These are phyloP conservation scores for Galago senegalensis DNA, from an alignment of 2,797 vertebrate genomes.

Conservation along the genomic window DNA sequence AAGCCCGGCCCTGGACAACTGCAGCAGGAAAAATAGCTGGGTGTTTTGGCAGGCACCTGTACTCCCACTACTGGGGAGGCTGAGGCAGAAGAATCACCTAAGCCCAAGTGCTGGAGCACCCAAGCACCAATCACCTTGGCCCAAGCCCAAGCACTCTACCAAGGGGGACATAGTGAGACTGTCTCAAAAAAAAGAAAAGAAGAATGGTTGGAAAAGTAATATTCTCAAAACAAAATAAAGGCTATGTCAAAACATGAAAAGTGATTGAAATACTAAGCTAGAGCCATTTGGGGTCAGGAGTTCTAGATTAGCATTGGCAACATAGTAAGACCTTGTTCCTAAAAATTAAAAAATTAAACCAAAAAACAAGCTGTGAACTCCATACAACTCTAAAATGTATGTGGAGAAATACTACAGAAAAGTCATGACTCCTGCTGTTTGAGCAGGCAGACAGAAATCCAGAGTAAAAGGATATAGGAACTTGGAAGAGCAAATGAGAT, in stretches of 20 bases:
- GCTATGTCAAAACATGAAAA: constrained; percentile 21
- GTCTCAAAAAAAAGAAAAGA: too few relatives aligned
- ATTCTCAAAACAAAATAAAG: constrained; percentile 19
- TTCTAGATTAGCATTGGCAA: neutral
- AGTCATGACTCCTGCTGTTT: neutral
- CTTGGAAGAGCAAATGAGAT: neutral
- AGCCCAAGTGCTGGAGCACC: too few relatives aligned
- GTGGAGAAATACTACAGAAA: neutral
- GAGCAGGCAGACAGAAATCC: neutral
- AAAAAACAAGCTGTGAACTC: neutral
- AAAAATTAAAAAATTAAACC: neutral
- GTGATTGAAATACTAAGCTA: neutral
- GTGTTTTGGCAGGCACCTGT: too few relatives aligned
- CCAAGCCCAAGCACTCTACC: too few relatives aligned
- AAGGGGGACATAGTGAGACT: too few relatives aligned
- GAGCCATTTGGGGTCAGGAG: neutral
- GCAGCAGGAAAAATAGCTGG: too few relatives aligned
- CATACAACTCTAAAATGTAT: neutral
- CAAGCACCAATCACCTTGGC: too few relatives aligned
- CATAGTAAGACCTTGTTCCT: neutral
- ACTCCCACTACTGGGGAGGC: too few relatives aligned
- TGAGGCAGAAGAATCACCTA: too few relatives aligned
- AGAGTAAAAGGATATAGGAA: neutral
- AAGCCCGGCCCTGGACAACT: too few relatives aligned
- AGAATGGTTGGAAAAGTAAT: neutral